Evolutionary conservation across 92 coral and sea anemone genomes (phyloP).

Genomic region (Bergia sp.): DNA sequence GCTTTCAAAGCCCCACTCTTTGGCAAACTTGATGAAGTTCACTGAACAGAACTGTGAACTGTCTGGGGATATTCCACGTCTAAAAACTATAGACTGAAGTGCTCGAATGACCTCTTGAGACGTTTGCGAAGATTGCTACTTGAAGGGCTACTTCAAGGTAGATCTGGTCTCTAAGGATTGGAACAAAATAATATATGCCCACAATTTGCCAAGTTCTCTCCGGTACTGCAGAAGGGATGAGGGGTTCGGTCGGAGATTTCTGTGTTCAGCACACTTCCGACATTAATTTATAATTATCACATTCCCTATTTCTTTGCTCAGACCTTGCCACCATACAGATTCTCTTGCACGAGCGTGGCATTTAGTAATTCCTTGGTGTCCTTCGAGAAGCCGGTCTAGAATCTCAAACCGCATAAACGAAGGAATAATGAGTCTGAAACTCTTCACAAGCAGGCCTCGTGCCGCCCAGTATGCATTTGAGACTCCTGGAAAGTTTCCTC

Average conservation of each 20-base stretch:
- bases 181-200: constrained; percentile 5
- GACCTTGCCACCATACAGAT: constrained; percentile 84
- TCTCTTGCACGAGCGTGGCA: constrained; percentile 69
- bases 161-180: constrained; percentile 20
- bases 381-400: constrained; percentile 62
- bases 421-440: constrained; percentile 27
- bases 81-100: constrained; percentile 5
- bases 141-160: constrained; percentile 29
- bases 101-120: constrained; percentile 31
- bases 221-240: constrained; percentile 17
- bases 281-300: constrained; percentile 29
- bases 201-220: not conserved
- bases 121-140: constrained; percentile 18
- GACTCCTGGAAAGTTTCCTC: constrained; percentile 33
- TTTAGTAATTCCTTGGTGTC: constrained; percentile 32
- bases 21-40: constrained; percentile 24
- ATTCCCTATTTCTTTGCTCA: constrained; percentile 49
- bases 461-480: constrained; percentile 59
- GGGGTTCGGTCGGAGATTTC: constrained; percentile 37
- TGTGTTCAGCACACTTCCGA: constrained; percentile 38
- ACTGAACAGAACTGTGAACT: constrained; percentile 30
- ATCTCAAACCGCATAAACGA: too few species aligned
- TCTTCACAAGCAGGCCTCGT: constrained; percentile 61
- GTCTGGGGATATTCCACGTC: constrained; percentile 40
- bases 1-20: constrained; percentile 36